phyloP scores from a whole-genome alignment of 2,888 invertebrate species.

The Terebella lapidaria region DNA sequence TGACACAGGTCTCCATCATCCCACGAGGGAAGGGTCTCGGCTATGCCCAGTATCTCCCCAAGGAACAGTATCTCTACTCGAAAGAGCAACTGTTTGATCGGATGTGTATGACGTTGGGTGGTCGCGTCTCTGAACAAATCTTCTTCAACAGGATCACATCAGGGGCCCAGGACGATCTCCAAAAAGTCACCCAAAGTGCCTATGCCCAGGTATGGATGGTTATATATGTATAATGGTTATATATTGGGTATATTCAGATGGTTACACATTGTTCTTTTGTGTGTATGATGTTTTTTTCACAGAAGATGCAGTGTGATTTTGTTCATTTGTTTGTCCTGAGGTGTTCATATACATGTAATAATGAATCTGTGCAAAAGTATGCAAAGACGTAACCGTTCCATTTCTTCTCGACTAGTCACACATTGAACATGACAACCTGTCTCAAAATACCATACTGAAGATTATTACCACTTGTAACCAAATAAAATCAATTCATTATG shows the following conservation, averaged over 20 bases:
- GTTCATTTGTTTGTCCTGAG: neutral
- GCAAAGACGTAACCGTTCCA: no score
- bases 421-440: no score
- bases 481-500: no score
- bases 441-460: no score
- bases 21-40: constrained; percentile 97
- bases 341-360: no score
- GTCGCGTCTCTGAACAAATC: constrained; percentile 92
- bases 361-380: no score
- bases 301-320: neutral
- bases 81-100: constrained; percentile 93
- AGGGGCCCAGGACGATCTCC: constrained; percentile 96
- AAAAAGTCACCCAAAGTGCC: constrained; percentile 96
- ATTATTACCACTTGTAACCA: no score
- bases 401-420: no score
- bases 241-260: neutral
- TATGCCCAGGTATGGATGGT: constrained; percentile 85
- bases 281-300: neutral
- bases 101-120: constrained; percentile 99
- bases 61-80: constrained; percentile 94
- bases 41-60: constrained; percentile 97
- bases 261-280: neutral
- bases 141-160: constrained; percentile 96
- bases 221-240: no score
- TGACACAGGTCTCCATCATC: constrained; percentile 82